Conservation (phyloP, 2,888 invertebrate species). For the Andrena dorsata region DNA sequence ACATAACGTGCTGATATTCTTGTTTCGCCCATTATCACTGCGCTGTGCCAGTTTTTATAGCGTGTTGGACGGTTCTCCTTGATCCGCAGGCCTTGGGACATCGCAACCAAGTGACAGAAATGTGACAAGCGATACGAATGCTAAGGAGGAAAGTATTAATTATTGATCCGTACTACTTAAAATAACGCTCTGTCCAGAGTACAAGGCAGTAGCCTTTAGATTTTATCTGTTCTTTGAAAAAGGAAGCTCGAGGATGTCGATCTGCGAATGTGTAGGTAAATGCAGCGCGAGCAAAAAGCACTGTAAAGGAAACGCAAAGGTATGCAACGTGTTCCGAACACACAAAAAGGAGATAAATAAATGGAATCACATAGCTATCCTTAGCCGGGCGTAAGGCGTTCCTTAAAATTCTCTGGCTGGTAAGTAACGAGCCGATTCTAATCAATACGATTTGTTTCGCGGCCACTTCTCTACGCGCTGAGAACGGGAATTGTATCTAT, state of each 20-base stretch:
- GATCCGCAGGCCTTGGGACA: neutral
- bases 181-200: neutral
- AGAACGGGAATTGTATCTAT: conserved; percentile 49
- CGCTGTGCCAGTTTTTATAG: neutral
- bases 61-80: neutral
- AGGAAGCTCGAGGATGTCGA: too few relatives aligned
- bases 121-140: neutral
- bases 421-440: conserved; percentile 73
- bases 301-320: conserved; percentile 6
- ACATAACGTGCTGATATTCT: neutral
- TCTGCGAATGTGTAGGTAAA: conserved; percentile 6
- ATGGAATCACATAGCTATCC: conserved; percentile 58
- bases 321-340: conserved; percentile 12
- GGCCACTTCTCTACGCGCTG: conserved; percentile 53
- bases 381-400: conserved; percentile 49
- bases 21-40: neutral
- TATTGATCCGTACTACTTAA: neutral
- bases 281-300: neutral
- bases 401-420: conserved; percentile 63
- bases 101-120: neutral
- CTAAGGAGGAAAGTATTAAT: neutral
- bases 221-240: too few relatives aligned
- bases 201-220: too few relatives aligned
- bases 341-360: conserved; percentile 58
- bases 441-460: conserved; percentile 73